A percentile compares a stretch with the other conserved stretches of the same genome.
These are phyloP conservation scores for Hemistola chrysoprasaria DNA, from an alignment of 2,888 invertebrate genomes.

Conservation along the genomic window DNA sequence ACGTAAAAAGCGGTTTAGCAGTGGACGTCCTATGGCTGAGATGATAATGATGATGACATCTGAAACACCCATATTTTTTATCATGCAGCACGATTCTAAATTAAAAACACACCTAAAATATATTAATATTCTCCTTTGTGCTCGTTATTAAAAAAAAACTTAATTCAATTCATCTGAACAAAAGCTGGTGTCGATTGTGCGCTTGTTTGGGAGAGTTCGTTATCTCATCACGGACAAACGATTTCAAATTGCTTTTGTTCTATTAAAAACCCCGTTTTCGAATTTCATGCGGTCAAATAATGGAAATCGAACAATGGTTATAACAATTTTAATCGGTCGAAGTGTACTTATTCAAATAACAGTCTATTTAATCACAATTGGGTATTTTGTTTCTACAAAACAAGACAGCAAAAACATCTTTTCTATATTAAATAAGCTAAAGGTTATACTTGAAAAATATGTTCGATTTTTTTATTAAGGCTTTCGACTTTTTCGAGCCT, in stretches of 20 bases:
- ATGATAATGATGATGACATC: too few relatives aligned
- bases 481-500: too few relatives aligned
- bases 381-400: neutral
- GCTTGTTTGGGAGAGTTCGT: constrained; percentile 35
- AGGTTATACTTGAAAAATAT: too few relatives aligned
- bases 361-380: neutral
- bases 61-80: too few relatives aligned
- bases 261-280: constrained; percentile 37
- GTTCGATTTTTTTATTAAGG: too few relatives aligned
- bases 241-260: constrained; percentile 42
- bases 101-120: too few relatives aligned
- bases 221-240: constrained; percentile 43
- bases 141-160: constrained; percentile 2
- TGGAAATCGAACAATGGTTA: constrained; percentile 9
- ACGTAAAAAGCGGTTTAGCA: too few relatives aligned
- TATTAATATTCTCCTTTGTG: too few relatives aligned
- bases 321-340: constrained; percentile 6
- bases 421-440: too few relatives aligned
- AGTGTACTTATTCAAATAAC: neutral
- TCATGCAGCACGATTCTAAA: too few relatives aligned
- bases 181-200: constrained; percentile 10
- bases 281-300: constrained; percentile 11
- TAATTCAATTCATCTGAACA: constrained; percentile 7
- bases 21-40: too few relatives aligned
- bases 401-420: neutral